phyloP scores from a whole-genome alignment of 2,888 invertebrate genomes.

The Mythimna pallens region DNA sequence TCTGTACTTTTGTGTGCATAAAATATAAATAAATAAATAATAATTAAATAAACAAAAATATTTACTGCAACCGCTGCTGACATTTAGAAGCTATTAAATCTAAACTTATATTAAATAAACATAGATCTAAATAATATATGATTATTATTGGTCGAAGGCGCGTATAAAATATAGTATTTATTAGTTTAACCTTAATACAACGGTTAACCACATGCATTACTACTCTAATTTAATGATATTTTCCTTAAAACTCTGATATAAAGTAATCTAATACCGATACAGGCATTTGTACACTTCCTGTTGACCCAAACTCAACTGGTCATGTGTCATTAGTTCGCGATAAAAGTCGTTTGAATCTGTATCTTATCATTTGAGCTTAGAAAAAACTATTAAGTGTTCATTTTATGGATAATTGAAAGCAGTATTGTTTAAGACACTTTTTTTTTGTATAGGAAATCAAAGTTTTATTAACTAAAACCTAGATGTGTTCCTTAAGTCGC shows the following conservation, averaged over 20 bases:
- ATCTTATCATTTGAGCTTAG: background rate
- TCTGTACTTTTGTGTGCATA: too few species aligned
- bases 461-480: too few species aligned
- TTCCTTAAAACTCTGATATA: conserved; percentile 31
- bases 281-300: conserved; percentile 42
- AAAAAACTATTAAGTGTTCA: background rate
- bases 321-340: conserved; percentile 23
- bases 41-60: background rate
- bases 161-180: background rate
- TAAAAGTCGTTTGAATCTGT: background rate
- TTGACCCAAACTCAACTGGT: conserved; percentile 16
- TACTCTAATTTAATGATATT: conserved; percentile 22
- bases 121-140: background rate
- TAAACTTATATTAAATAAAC: background rate
- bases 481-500: too few species aligned
- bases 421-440: too few species aligned
- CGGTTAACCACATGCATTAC: conserved; percentile 14
- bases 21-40: too few species aligned
- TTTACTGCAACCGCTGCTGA: background rate
- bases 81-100: background rate
- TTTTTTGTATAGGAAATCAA: too few species aligned
- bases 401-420: background rate
- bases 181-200: conserved; percentile 6
- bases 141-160: background rate
- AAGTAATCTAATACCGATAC: conserved; percentile 10